Conservation (phyloP, 2,797 vertebrate species). For the Melanotaenia parkinsoni region DNA sequence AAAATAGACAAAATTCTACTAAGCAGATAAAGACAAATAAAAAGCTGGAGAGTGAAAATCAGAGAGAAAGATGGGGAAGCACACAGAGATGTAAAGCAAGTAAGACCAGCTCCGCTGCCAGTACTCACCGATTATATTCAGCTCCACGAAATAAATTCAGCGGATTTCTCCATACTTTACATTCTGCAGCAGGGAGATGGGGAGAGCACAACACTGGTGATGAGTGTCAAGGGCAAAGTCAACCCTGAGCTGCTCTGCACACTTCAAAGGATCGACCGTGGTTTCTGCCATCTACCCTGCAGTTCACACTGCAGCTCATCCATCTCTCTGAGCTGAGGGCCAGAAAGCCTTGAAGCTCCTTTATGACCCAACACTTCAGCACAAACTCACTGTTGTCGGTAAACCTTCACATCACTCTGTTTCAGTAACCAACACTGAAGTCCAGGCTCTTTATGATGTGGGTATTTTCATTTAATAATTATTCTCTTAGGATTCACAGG, state of each 20-base stretch:
- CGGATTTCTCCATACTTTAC: constrained; percentile 99
- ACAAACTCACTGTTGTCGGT: constrained; percentile 6
- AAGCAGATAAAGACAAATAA: neutral
- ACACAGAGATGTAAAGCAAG: neutral
- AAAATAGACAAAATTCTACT: neutral
- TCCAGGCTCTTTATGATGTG: neutral
- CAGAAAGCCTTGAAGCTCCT: constrained; percentile 21
- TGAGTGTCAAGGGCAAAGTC: constrained; percentile 40
- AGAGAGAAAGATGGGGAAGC: neutral
- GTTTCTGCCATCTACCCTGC: constrained; percentile 19
- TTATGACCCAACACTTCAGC: constrained; percentile 11
- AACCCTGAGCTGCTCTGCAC: constrained; percentile 23
- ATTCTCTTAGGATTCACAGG: neutral
- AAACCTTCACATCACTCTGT: neutral
- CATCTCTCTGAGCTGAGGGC: constrained; percentile 27
- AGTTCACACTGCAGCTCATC: constrained; percentile 21
- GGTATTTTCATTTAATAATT: too few relatives aligned
- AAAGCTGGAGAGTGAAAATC: neutral
- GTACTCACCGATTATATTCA: constrained; percentile 96
- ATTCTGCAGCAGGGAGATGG: constrained; percentile 87
- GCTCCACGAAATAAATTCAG: constrained; percentile 97
- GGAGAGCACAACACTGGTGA: constrained; percentile 35
- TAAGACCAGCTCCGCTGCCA: neutral
- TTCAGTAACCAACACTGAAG: neutral
- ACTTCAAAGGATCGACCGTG: constrained; percentile 39